Evolutionary conservation across 2,113 vertebrate genomes (phyloP).

Genomic region (Opisthocomus hoazin): DNA sequence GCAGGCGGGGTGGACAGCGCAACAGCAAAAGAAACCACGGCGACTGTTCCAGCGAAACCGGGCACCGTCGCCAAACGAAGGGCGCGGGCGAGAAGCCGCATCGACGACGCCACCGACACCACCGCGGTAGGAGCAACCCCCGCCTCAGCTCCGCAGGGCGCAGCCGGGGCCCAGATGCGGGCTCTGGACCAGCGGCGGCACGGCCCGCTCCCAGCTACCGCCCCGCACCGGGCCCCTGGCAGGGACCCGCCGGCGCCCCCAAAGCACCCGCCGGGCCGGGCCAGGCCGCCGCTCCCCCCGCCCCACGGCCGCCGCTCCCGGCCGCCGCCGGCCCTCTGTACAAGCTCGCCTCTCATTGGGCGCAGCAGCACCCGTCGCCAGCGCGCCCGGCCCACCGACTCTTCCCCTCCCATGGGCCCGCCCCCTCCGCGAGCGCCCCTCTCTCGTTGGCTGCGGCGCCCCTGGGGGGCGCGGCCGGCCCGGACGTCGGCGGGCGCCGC

Average conservation of each 20-base stretch:
- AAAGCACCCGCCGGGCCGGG: not conserved
- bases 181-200: too few relatives aligned
- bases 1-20: not conserved
- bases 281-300: not conserved
- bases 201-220: too few relatives aligned
- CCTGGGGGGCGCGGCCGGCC: not conserved
- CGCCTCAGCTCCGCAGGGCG: not conserved
- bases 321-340: not conserved
- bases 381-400: fast-evolving
- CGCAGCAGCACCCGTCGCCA: fast-evolving
- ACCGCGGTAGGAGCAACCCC: too few relatives aligned
- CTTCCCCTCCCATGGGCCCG: fast-evolving
- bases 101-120: not conserved
- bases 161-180: fast-evolving
- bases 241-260: fast-evolving
- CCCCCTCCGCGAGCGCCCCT: not conserved
- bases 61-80: not conserved
- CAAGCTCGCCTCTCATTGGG: not conserved
- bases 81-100: not conserved
- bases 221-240: not conserved
- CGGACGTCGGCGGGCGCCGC: not conserved
- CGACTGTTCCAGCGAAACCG: not conserved
- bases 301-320: too few relatives aligned
- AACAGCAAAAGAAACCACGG: conserved; percentile 43
- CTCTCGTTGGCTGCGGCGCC: not conserved